Conservation (phyloP, 2,797 vertebrate species). For the Ceryle rudis region DNA sequence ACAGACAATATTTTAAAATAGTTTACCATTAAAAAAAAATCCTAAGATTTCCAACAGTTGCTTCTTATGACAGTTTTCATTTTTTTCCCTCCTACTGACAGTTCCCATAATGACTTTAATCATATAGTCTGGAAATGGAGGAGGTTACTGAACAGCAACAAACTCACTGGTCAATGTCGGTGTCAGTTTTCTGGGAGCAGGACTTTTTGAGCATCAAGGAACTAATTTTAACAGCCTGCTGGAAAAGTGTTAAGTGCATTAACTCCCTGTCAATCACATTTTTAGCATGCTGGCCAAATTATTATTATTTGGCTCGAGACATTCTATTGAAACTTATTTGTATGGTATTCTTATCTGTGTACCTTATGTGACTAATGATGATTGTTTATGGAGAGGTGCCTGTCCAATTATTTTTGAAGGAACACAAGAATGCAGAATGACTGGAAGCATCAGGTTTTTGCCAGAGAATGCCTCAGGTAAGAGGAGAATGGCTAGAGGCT, state of each 20-base stretch:
- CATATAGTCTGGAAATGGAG: slow-evolving; percentile 80
- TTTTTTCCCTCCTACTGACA: slow-evolving; percentile 79
- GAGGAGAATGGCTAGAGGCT: slow-evolving; percentile 99
- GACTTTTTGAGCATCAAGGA: slow-evolving; percentile 84
- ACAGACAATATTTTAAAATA: slow-evolving; percentile 67
- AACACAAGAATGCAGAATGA: slow-evolving; percentile 99
- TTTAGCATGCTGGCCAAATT: slow-evolving; percentile 77
- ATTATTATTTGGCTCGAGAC: slow-evolving; percentile 82
- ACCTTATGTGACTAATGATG: slow-evolving; percentile 84
- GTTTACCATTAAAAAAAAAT: slow-evolving; percentile 65
- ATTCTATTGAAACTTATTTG: slow-evolving; percentile 82
- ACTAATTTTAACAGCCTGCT: slow-evolving; percentile 78
- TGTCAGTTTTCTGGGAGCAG: slow-evolving; percentile 83
- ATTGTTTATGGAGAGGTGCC: slow-evolving; percentile 95
- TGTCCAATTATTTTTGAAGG: slow-evolving; percentile 99
- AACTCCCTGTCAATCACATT: slow-evolving; percentile 85
- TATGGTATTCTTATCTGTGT: slow-evolving; percentile 82
- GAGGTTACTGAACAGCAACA: slow-evolving; percentile 80
- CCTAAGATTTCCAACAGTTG: slow-evolving; percentile 71
- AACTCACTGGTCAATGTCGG: slow-evolving; percentile 84
- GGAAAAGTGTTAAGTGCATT: slow-evolving; percentile 84
- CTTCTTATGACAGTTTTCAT: slow-evolving; percentile 80
- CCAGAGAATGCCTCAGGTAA: slow-evolving; percentile 99
- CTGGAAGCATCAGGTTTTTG: slow-evolving; percentile 97
- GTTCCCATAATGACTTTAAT: slow-evolving; percentile 85